phyloP scores from a whole-genome alignment of 2,797 vertebrate species.

The Choloepus didactylus region DNA sequence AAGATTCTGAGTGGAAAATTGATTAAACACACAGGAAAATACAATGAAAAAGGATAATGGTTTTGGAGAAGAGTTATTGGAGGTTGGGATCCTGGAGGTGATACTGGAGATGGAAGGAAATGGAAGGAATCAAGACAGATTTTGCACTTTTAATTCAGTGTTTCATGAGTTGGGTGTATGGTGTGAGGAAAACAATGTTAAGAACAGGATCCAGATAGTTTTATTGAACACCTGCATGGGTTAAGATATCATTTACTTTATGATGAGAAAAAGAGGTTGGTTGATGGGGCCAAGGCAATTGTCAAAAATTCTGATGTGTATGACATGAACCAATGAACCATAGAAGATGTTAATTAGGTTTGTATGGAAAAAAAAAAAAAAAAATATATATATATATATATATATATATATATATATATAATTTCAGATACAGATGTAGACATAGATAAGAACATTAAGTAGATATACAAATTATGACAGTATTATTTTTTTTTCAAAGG shows the following conservation, averaged over 20 bases:
- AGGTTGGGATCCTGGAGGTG: background rate
- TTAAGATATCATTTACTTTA: background rate
- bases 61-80: background rate
- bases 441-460: background rate
- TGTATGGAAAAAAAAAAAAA: no score
- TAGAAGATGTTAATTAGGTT: background rate
- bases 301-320: background rate
- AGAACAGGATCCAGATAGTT: background rate
- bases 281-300: background rate
- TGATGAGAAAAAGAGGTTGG: background rate
- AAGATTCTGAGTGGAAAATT: background rate
- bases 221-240: background rate
- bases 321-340: background rate
- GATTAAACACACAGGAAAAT: background rate
- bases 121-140: background rate
- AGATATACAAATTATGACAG: background rate
- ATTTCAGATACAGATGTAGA: background rate
- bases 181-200: background rate
- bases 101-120: no score
- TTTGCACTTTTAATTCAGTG: background rate
- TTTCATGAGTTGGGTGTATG: background rate
- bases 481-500: background rate
- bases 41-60: background rate
- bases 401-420: background rate
- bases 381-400: background rate